Conservation (phyloP, 2,888 invertebrate genomes). For the Diplazon laetatorius region DNA sequence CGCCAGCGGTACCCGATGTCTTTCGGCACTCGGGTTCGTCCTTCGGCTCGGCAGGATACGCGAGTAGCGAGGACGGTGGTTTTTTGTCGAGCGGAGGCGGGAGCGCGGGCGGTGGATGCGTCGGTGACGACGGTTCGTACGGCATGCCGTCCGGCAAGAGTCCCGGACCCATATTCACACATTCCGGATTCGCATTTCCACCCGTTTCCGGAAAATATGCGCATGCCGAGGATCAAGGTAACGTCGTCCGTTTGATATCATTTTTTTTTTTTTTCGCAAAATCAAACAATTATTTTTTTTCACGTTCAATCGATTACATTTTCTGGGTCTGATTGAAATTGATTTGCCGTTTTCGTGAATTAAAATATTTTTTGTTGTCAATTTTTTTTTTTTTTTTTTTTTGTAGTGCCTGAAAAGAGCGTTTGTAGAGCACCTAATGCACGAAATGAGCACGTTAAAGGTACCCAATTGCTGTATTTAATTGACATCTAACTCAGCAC, state of each 20-base stretch:
- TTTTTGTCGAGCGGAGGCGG: slow-evolving; percentile 83
- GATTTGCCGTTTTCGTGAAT: not conserved
- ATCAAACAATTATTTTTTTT: no score
- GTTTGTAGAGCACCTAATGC: no score
- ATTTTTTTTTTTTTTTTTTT: no score
- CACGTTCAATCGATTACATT: no score
- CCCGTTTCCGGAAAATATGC: slow-evolving; percentile 83
- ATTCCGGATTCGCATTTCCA: slow-evolving; percentile 90
- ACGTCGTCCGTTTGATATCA: no score
- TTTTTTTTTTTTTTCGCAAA: no score
- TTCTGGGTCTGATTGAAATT: not conserved
- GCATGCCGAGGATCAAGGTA: slow-evolving; percentile 84
- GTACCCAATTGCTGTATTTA: no score
- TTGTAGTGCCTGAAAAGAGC: no score
- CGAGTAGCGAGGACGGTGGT: slow-evolving; percentile 89
- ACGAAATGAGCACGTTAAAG: no score
- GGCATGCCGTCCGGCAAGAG: slow-evolving; percentile 86
- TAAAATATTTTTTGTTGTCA: no score
- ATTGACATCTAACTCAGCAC: no score
- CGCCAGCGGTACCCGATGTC: slow-evolving; percentile 92
- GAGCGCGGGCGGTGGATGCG: slow-evolving; percentile 72
- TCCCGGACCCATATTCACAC: slow-evolving; percentile 86
- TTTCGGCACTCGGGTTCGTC: slow-evolving; percentile 92
- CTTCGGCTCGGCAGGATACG: slow-evolving; percentile 91
- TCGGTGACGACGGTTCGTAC: slow-evolving; percentile 80